Conservation (phyloP, 2,797 vertebrate genomes). For the Fratercula arctica region DNA sequence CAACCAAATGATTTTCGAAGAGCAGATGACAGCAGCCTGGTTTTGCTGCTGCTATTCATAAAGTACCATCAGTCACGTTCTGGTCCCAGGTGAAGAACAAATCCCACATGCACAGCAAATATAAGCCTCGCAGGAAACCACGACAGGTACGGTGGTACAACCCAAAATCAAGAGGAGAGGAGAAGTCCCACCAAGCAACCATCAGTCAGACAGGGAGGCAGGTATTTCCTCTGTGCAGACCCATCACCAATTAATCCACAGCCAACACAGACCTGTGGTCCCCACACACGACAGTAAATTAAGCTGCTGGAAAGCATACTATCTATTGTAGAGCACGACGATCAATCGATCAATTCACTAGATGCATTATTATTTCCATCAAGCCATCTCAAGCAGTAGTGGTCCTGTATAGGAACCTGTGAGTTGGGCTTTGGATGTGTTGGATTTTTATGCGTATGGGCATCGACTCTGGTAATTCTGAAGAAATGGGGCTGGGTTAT, state of each 20-base stretch:
- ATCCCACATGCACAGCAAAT: rapidly evolving
- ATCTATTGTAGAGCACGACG: background rate
- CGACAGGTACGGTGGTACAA: background rate
- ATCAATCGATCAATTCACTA: background rate
- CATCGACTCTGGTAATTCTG: background rate
- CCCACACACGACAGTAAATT: background rate
- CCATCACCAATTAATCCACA: background rate
- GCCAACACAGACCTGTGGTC: background rate
- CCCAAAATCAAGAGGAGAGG: background rate
- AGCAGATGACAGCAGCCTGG: background rate
- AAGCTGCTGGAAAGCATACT: background rate
- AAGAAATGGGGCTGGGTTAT: background rate
- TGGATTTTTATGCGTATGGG: background rate
- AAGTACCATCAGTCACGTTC: background rate
- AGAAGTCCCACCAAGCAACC: background rate
- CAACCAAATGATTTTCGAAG: background rate
- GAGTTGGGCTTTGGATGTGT: background rate
- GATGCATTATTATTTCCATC: background rate
- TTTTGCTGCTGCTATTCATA: background rate
- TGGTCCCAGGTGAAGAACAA: background rate
- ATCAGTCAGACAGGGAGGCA: background rate
- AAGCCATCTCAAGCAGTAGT: background rate
- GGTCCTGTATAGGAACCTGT: background rate
- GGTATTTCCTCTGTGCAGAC: background rate
- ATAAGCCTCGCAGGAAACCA: background rate